phyloP scores from a whole-genome alignment of 2,888 invertebrate species.

The Drymonia ruficornis region DNA sequence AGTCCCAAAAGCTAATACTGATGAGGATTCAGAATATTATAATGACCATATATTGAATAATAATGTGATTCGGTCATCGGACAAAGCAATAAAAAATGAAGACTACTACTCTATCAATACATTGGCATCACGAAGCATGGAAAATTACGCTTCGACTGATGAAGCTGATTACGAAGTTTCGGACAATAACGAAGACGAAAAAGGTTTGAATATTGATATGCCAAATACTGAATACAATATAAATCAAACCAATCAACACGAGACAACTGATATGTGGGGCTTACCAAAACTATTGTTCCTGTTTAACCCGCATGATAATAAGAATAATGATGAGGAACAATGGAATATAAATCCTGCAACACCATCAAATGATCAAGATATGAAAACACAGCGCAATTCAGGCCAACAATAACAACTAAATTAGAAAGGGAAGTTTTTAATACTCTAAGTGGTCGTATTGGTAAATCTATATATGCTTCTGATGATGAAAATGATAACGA shows the following conservation, averaged over 20 bases:
- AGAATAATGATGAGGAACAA: not conserved
- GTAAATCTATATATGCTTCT: too few species aligned
- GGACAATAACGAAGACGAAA: not conserved
- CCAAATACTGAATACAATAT: not conserved
- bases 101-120: too few species aligned
- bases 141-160: not conserved
- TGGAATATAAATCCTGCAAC: too few species aligned
- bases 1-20: not conserved
- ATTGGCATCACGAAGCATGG: too few species aligned
- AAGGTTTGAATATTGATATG: not conserved
- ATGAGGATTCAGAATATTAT: not conserved
- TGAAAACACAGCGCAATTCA: not conserved
- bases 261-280: constrained; percentile 1
- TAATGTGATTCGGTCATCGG: too few species aligned
- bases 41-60: not conserved
- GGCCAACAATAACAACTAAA: not conserved
- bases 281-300: not conserved
- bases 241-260: not conserved
- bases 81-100: too few species aligned
- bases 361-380: too few species aligned
- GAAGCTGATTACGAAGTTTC: not conserved
- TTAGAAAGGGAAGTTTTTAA: not conserved
- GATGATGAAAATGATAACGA: too few species aligned
- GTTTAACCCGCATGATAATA: not conserved
- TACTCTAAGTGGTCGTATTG: too few species aligned